Percentiles rank a stretch among this genome's conserved stretches.
These are phyloP conservation scores for Brachyrhaphis roseni DNA, from an alignment of 2,797 vertebrate species.

Conservation along the genomic window DNA sequence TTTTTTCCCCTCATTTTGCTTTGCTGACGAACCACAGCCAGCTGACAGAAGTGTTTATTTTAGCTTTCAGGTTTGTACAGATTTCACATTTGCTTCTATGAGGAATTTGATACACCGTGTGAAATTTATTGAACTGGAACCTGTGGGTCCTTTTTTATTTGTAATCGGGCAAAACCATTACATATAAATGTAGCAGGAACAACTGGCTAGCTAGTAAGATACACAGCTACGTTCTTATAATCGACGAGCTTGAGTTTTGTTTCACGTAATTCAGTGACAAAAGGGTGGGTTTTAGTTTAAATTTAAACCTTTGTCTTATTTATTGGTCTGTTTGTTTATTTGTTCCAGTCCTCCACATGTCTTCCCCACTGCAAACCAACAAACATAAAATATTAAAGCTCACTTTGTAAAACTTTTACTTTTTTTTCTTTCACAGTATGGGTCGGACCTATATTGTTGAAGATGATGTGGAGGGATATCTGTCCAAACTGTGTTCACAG, in stretches of 20 bases:
- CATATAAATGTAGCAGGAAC: not conserved
- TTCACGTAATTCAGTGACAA: not conserved
- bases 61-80: not conserved
- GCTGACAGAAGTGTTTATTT: slow-evolving; percentile 17
- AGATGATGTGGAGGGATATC: slow-evolving; percentile 86
- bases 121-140: not conserved
- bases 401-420: not conserved
- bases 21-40: slow-evolving; percentile 55
- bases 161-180: not conserved
- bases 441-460: slow-evolving; percentile 92
- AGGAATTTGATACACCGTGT: slow-evolving; percentile 8
- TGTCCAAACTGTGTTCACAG: slow-evolving; percentile 80
- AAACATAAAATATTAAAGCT: not conserved
- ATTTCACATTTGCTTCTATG: not conserved
- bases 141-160: not conserved
- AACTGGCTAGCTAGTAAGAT: not conserved
- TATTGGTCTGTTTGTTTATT: not conserved
- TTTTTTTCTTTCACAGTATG: slow-evolving; percentile 77
- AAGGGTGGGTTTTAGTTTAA: not conserved
- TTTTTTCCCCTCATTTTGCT: not conserved
- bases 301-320: not conserved
- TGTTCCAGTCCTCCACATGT: not conserved
- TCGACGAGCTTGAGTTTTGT: not conserved
- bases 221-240: too few relatives aligned
- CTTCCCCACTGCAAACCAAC: not conserved